Base-by-base conservation (phyloP, 2,113 vertebrate genomes). In the Cyrtonyx montezumae region DNA sequence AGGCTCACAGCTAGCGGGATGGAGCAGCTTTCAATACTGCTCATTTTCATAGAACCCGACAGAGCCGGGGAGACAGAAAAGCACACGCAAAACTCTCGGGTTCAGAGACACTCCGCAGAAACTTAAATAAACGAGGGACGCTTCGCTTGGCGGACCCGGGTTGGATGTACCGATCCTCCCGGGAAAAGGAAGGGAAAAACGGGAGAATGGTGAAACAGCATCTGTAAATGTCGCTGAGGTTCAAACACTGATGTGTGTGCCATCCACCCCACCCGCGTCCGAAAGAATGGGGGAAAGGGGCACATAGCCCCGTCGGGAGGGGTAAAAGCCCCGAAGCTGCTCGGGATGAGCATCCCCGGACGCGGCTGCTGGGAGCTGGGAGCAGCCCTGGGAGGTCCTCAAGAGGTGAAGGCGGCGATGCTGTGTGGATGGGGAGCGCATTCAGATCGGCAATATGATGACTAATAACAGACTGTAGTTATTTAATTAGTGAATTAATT, bases 1-100 rank as follows among this genome's bases (percentile, higher is more conserved):
- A 97, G 92, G 98, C 97, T 98, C 97, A 96, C 96, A 97, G 97
- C 97, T 98, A 96, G 96, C 95, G 96, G 98, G 98, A 98, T 97
- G 97, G 98, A 98, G 98, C 96, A 96, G 96, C 96, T 96, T 98
- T 98, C 98, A 98, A 98, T 98, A 97, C 97, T 98, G 98, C 97
- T 98, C 98, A 98, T 98, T 98, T 98, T 97, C 96, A 97, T 96
- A 97, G 96, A 96, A 95, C 8, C 59, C 93, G 97, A 96, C 95
- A 96, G 95, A 91, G 68, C 93, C 42, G 53, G 49, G 87, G 63
- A 94, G 91, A 74, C 84, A 90, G 28, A 95, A 86, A 91, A 90
- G 67, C 80, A 42, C 84, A 62, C 22, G 67, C 30, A 94, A 49
- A 91, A 81, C 85, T 91, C 94, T 65, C 17, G 76, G 87, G 79